phyloP scores from a whole-genome alignment of 2,113 vertebrate genomes.

The Machaerirhynchus nigripectus region DNA sequence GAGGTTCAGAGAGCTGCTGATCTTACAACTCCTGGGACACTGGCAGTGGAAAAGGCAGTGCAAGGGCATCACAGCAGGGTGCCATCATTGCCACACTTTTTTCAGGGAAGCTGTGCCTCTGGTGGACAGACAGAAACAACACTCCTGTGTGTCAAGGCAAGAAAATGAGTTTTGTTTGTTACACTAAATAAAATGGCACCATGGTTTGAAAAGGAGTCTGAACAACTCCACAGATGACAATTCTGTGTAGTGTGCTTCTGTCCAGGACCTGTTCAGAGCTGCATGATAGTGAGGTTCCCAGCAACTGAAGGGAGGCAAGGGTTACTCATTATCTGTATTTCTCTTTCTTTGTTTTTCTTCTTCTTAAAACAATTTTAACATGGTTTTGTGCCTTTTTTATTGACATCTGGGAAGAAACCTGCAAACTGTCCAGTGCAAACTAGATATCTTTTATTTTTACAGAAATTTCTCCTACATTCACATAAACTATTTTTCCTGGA shows the following conservation, averaged over 20 bases:
- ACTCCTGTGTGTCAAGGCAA: not conserved
- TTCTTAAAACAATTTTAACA: not conserved
- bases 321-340: not conserved
- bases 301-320: not conserved
- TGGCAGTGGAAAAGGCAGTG: too few relatives aligned
- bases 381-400: not conserved
- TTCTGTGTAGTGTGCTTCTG: rapidly evolving
- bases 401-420: not conserved
- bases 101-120: not conserved
- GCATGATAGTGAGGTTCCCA: not conserved
- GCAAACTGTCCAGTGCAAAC: not conserved
- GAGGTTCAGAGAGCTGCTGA: too few relatives aligned
- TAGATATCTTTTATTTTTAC: not conserved
- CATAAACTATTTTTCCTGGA: not conserved
- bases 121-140: not conserved
- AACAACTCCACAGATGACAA: not conserved
- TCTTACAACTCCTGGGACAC: not conserved
- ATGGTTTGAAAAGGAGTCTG: not conserved
- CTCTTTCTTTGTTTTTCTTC: not conserved
- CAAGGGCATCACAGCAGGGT: not conserved
- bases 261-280: not conserved
- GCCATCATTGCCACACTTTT: not conserved
- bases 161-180: not conserved
- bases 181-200: not conserved
- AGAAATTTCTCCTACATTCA: not conserved